Conservation (phyloP, 2,797 vertebrate genomes). For the Lithobates sylvaticus region DNA sequence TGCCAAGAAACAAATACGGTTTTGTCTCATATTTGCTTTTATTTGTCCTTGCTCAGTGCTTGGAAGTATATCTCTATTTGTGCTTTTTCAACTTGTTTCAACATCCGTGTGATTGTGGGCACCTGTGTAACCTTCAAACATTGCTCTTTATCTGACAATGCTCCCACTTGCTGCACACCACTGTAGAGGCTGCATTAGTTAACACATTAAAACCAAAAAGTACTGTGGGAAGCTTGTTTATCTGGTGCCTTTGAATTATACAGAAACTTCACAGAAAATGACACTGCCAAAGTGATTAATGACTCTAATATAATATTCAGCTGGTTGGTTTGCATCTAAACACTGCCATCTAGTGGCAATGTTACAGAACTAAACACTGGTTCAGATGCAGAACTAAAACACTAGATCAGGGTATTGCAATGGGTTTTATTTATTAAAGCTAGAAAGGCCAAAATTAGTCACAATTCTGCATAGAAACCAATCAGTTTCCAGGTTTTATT, state of each 20-base stretch:
- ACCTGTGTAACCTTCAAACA: constrained; percentile 80
- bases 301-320: constrained; percentile 6
- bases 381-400: no score
- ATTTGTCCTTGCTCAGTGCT: constrained; percentile 77
- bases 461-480: no score
- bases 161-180: constrained; percentile 34
- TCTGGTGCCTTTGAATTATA: constrained; percentile 51
- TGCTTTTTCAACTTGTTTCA: constrained; percentile 66
- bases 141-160: constrained; percentile 48
- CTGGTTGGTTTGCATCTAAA: constrained; percentile 16
- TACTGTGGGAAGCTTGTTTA: constrained; percentile 46
- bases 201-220: constrained; percentile 42
- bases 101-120: constrained; percentile 82
- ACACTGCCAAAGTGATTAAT: constrained; percentile 57
- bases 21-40: constrained; percentile 67
- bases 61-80: constrained; percentile 65
- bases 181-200: constrained; percentile 36
- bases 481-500: no score
- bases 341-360: constrained; percentile 56
- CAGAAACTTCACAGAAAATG: constrained; percentile 51
- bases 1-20: constrained; percentile 46
- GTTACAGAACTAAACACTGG: no score
- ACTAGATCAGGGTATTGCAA: no score
- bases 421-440: no score
- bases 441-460: no score